Base-by-base conservation (phyloP, 2,797 vertebrate genomes). In the Semotilus atromaculatus region DNA sequence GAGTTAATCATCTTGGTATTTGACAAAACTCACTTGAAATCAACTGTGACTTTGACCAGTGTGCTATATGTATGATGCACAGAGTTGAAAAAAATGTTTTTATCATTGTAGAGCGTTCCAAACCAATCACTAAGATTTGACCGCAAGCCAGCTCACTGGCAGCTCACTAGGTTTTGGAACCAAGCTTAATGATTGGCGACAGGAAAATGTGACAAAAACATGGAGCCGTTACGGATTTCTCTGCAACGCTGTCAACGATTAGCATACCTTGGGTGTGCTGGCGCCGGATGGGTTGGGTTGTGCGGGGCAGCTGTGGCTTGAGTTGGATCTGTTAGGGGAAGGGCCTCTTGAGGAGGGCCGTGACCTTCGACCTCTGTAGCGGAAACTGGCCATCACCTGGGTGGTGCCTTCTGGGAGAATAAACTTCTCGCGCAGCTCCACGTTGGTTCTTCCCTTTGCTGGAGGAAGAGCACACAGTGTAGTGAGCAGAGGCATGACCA, bases 401-500 rank as follows among this genome's bases (percentile, higher is more conserved):
- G 96, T 97, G 91, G 97, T 94, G 53, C 98, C 98, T 14, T 99
- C 98, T 0, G 98, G 98, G 86, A 99, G 91, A 88, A 99, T 99
- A 93, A 99, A 99, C 94, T 99, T 99, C 90, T 99, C 98, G 0
- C 98, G 95, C 34, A 99, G 94, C 90, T 99, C 98, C 94, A 99
- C 83, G 2, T 99, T 99, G 21, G 98, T 99, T 88, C 98, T 96
- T 86, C 98, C 98, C 94, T 99, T 99, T 70, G 98, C 98, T 99
- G 90, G 88, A 74, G 36, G 66, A 72, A 60, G n/a, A 18, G 29
- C 43, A 86, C 29, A 66, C 16, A 74, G 7, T 67, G 7, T 48
- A 51, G 82, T 92, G 40, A 93, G 88, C 8, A 29, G 23, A 34
- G 38, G 5, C 40, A 36, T 5, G 40, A 31, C 11, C 18, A 36